Percentiles rank a stretch among this genome's conserved stretches.
phyloP scores from a whole-genome alignment of 2,797 vertebrate genomes.

The Adelosebastes latens region DNA sequence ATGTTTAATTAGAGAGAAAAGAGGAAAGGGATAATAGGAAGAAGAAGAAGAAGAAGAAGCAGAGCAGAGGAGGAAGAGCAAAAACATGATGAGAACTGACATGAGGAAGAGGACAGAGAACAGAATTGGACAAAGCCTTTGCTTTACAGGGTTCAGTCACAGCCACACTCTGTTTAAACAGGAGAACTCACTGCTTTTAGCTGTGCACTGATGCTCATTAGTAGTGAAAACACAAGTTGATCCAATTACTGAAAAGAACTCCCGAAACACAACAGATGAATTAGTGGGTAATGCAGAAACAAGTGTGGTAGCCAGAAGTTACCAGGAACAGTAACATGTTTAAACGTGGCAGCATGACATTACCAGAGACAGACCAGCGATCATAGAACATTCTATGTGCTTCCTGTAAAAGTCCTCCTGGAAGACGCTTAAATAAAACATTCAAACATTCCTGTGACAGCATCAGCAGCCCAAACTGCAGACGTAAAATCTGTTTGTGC shows the following conservation, averaged over 20 bases:
- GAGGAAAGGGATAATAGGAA: neutral
- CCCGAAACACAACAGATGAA: neutral
- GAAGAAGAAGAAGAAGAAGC: neutral
- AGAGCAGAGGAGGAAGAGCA: too few relatives aligned
- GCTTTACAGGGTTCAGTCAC: neutral
- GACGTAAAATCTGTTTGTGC: neutral
- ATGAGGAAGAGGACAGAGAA: neutral
- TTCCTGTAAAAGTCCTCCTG: neutral
- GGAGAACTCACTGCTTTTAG: neutral
- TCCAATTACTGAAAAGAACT: neutral
- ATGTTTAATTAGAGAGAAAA: constrained; percentile 15
- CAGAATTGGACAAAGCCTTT: neutral
- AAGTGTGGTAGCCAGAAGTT: neutral
- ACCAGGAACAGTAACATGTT: neutral
- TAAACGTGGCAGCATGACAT: neutral
- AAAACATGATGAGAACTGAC: neutral
- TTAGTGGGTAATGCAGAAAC: neutral
- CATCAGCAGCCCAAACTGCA: neutral
- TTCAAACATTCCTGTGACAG: neutral
- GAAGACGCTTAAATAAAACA: neutral
- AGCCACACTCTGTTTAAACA: neutral
- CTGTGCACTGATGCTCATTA: neutral
- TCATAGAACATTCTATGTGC: neutral
- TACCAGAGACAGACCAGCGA: neutral
- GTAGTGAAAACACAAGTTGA: neutral